Evolutionary conservation across 2,797 vertebrate genomes (phyloP).

Genomic region (Chrosomus eos): DNA sequence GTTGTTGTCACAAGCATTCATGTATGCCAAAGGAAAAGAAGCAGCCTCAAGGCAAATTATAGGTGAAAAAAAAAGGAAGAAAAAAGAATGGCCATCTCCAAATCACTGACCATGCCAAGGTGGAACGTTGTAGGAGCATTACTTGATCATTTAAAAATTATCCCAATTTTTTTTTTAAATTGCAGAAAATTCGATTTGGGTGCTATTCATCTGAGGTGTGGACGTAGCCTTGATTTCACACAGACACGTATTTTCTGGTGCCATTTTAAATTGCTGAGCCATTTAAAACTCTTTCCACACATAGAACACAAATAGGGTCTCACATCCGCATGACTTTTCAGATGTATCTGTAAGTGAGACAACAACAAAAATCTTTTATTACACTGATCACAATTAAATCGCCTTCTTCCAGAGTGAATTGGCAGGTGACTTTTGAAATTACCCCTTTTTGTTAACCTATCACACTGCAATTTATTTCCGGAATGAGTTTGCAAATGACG

Average conservation of each 20-base stretch:
- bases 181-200: neutral
- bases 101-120: neutral
- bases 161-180: too few species aligned
- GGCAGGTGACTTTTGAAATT: neutral
- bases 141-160: neutral
- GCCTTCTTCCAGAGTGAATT: neutral
- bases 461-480: neutral
- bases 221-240: neutral
- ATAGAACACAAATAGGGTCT: neutral
- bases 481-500: neutral
- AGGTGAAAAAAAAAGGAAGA: neutral
- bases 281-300: constrained; percentile 1
- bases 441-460: neutral
- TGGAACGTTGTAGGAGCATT: neutral
- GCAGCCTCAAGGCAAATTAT: neutral
- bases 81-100: neutral
- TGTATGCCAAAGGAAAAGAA: neutral
- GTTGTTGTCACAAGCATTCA: neutral
- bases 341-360: neutral
- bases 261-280: neutral
- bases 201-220: neutral
- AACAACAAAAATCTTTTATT: neutral
- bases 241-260: neutral
- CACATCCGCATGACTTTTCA: neutral
- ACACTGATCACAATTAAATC: neutral